Evolutionary conservation across 1,140 invertebrate genomes (phyloP).

Genomic region (Wasmannia auropunctata): DNA sequence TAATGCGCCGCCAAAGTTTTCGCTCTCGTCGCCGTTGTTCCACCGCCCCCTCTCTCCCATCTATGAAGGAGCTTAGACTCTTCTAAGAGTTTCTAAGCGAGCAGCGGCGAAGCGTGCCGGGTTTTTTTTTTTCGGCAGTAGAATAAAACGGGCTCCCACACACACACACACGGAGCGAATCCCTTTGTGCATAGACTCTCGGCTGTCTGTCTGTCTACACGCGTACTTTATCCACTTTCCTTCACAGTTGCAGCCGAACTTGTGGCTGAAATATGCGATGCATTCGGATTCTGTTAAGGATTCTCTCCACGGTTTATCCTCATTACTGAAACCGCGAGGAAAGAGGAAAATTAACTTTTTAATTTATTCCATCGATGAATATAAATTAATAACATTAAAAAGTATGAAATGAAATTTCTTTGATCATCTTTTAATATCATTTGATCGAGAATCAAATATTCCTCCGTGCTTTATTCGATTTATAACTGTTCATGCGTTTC

Average conservation of each 20-base stretch:
- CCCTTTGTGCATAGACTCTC: slow-evolving; percentile 7
- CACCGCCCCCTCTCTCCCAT: too few species aligned
- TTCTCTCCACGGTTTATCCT: neutral
- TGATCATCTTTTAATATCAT: neutral
- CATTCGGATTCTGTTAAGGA: neutral
- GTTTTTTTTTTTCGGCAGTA: slow-evolving; percentile 32
- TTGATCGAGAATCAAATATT: neutral
- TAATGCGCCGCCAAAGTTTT: slow-evolving; percentile 56
- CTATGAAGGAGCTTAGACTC: slow-evolving; percentile 44
- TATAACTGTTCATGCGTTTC: neutral
- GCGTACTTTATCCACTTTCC: slow-evolving; percentile 20
- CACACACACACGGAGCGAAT: too few species aligned
- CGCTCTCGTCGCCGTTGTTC: slow-evolving; percentile 34
- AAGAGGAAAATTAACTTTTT: neutral
- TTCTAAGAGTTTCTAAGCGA: slow-evolving; percentile 56
- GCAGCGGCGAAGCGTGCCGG: neutral
- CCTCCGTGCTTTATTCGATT: neutral
- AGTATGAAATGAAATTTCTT: neutral
- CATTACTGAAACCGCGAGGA: neutral
- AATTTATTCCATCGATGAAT: neutral
- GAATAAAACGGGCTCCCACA: slow-evolving; percentile 36
- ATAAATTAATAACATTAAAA: slow-evolving; percentile 5
- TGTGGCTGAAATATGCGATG: slow-evolving; percentile 15
- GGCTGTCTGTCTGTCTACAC: slow-evolving; percentile 40
- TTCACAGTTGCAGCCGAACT: slow-evolving; percentile 6